Conservation (phyloP, 2,888 invertebrate genomes). For the Mellilla xanthometata region DNA sequence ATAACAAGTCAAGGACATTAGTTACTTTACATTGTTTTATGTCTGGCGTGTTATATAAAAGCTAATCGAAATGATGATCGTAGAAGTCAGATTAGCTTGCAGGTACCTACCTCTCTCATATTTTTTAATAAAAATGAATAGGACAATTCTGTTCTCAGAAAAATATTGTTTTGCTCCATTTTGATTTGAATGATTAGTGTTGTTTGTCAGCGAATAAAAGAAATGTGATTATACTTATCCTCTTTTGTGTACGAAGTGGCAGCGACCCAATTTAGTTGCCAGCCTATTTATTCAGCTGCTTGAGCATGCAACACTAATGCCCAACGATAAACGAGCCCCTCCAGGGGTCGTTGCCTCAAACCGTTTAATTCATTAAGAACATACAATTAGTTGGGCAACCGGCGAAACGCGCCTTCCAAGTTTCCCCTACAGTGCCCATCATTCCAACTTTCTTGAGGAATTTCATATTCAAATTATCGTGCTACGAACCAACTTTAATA, state of each 20-base stretch:
- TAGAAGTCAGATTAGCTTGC: too few species aligned
- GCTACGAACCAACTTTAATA: conserved; percentile 22
- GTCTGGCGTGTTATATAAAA: too few species aligned
- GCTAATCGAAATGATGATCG: too few species aligned
- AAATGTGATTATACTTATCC: not conserved
- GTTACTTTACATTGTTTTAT: too few species aligned
- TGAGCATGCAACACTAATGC: conserved; percentile 16
- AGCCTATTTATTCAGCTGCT: conserved; percentile 15
- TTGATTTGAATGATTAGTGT: too few species aligned
- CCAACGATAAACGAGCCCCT: conserved; percentile 17
- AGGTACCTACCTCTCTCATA: too few species aligned
- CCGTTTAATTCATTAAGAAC: conserved; percentile 54
- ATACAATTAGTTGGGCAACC: conserved; percentile 47
- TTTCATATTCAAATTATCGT: conserved; percentile 29
- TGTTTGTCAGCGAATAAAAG: not conserved
- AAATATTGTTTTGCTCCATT: too few species aligned
- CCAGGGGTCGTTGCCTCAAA: conserved; percentile 35
- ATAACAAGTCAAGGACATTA: too few species aligned
- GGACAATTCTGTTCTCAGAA: too few species aligned
- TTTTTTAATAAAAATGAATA: too few species aligned
- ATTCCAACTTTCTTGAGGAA: conserved; percentile 25
- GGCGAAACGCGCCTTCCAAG: conserved; percentile 34
- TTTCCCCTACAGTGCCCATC: conserved; percentile 39
- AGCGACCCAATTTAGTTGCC: conserved; percentile 4
- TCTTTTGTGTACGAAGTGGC: not conserved